Conservation (phyloP, 2,113 vertebrate species). For the Scomber colias region DNA sequence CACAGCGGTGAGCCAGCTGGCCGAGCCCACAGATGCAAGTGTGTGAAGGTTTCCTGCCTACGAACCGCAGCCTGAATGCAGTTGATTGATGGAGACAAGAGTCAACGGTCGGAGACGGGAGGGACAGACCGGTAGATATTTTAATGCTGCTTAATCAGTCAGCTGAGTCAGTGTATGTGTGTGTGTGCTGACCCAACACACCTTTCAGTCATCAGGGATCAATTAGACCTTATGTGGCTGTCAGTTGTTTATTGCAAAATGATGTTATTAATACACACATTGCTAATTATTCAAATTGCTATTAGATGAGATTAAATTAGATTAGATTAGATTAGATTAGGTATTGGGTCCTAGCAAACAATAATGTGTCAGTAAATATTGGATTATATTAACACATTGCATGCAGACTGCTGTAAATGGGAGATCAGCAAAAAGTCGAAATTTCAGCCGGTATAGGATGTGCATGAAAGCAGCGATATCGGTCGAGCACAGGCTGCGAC, state of each 20-base stretch:
- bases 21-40: slow-evolving; percentile 8
- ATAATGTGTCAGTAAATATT: no score
- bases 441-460: no score
- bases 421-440: no score
- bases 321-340: not conserved
- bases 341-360: not conserved
- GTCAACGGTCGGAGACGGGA: slow-evolving; percentile 33
- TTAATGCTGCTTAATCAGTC: slow-evolving; percentile 66
- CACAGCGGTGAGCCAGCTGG: not conserved
- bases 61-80: slow-evolving; percentile 23
- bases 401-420: no score
- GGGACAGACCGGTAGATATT: slow-evolving; percentile 44
- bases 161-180: slow-evolving; percentile 13
- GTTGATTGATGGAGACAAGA: slow-evolving; percentile 61
- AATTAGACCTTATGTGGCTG: no score
- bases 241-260: no score
- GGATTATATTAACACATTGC: no score
- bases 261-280: no score
- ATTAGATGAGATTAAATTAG: no score
- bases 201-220: no score
- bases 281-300: no score
- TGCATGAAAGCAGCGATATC: no score
- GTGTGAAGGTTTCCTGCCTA: slow-evolving; percentile 39
- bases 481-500: slow-evolving; percentile 8
- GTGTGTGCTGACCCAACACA: not conserved